Evolutionary conservation across 2,113 vertebrate genomes (phyloP).

Genomic region (Carollia perspicillata): DNA sequence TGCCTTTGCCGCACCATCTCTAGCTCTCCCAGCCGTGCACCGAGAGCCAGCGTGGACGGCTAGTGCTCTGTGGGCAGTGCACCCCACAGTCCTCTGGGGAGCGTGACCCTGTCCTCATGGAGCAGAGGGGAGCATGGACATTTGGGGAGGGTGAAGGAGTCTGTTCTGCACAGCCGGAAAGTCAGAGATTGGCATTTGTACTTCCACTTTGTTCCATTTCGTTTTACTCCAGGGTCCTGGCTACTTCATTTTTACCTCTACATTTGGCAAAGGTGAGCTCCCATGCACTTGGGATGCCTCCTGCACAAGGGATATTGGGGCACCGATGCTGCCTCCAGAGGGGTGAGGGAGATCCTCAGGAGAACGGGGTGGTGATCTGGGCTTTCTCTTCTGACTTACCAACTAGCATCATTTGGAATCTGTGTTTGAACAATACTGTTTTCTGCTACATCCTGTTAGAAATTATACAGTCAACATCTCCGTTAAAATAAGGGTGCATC

Average conservation of each 20-base stretch:
- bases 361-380: background rate
- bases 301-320: background rate
- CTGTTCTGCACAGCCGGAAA: background rate
- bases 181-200: background rate
- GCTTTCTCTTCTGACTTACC: background rate
- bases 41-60: background rate
- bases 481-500: slow-evolving; percentile 31
- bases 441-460: slow-evolving; percentile 32
- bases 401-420: background rate
- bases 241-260: background rate
- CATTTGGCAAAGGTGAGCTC: background rate
- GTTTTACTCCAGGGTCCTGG: background rate
- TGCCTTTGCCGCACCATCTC: background rate
- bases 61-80: background rate
- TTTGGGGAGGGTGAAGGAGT: background rate
- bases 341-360: rapidly evolving
- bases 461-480: slow-evolving; percentile 28
- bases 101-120: background rate
- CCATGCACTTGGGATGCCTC: background rate
- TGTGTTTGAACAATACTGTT: slow-evolving; percentile 4
- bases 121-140: background rate
- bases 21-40: background rate
- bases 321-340: background rate
- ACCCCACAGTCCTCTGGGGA: background rate
- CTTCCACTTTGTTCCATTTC: background rate